Conservation (phyloP, 2,888 invertebrate genomes). For the Congeria kusceri region DNA sequence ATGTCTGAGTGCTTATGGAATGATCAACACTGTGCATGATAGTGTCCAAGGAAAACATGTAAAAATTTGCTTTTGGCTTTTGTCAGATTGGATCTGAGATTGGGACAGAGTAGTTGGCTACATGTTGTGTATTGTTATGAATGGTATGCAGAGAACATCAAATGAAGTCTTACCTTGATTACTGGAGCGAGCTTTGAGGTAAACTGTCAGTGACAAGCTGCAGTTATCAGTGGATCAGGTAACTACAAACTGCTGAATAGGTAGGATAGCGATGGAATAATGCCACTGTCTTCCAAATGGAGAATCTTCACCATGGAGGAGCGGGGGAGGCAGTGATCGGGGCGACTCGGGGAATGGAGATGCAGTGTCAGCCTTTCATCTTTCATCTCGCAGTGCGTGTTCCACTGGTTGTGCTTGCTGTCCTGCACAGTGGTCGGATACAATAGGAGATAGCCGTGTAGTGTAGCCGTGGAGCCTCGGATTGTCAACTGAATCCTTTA, state of each 20-base stretch:
- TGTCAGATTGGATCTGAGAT: neutral
- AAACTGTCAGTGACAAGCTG: conserved; percentile 1
- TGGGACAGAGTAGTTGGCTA: neutral
- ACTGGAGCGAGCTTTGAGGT: neutral
- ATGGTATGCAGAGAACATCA: neutral
- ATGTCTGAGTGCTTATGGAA: too few species aligned
- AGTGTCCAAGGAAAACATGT: too few species aligned
- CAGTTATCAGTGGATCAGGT: neutral
- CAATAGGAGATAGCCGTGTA: too few species aligned
- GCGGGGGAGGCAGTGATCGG: neutral
- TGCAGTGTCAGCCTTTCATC: neutral
- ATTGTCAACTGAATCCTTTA: too few species aligned
- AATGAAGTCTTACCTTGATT: neutral
- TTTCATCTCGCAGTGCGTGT: neutral
- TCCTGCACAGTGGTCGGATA: neutral
- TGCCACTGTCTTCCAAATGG: conserved; percentile 1
- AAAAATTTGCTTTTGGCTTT: too few species aligned
- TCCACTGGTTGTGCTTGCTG: neutral
- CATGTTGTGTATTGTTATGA: conserved; percentile 7
- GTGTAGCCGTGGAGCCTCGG: too few species aligned
- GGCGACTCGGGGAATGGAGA: neutral
- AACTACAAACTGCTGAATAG: neutral
- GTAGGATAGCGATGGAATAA: neutral
- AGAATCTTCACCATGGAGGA: neutral
- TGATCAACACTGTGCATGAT: too few species aligned